These are phyloP conservation scores for Nowickia ferox DNA, from an alignment of 2,888 invertebrate genomes.

Conservation along the genomic window DNA sequence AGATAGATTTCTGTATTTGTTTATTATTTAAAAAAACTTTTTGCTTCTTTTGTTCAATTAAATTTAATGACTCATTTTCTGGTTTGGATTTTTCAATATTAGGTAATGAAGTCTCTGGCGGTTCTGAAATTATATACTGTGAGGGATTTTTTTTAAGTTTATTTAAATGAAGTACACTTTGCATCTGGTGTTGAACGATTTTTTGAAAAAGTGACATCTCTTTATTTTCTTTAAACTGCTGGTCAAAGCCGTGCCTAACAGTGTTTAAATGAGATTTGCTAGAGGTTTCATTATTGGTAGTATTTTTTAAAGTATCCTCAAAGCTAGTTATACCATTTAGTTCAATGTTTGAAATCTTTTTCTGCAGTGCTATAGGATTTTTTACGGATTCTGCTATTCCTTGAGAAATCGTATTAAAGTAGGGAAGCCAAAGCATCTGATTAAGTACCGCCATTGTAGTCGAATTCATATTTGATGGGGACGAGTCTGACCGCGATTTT, in stretches of 20 bases:
- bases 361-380: conserved; percentile 72
- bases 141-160: conserved; percentile 59
- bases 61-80: conserved; percentile 24
- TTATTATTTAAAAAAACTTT: conserved; percentile 36
- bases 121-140: conserved; percentile 76
- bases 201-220: conserved; percentile 88
- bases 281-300: conserved; percentile 35
- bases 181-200: conserved; percentile 85
- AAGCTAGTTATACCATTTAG: conserved; percentile 72
- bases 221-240: conserved; percentile 67
- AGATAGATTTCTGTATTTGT: neutral
- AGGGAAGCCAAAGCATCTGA: conserved; percentile 90
- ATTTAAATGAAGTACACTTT: conserved; percentile 81
- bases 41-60: conserved; percentile 14
- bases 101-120: neutral
- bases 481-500: conserved; percentile 75
- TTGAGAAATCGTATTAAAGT: conserved; percentile 83
- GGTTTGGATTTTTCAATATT: conserved; percentile 37
- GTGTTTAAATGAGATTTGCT: conserved; percentile 9
- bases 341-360: conserved; percentile 39
- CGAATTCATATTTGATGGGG: conserved; percentile 87
- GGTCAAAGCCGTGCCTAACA: neutral
- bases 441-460: conserved; percentile 88
- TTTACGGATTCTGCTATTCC: conserved; percentile 84
- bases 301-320: conserved; percentile 38